Evolutionary conservation across 2,888 invertebrate genomes (phyloP).

Genomic region (Argyra leucocephala): DNA sequence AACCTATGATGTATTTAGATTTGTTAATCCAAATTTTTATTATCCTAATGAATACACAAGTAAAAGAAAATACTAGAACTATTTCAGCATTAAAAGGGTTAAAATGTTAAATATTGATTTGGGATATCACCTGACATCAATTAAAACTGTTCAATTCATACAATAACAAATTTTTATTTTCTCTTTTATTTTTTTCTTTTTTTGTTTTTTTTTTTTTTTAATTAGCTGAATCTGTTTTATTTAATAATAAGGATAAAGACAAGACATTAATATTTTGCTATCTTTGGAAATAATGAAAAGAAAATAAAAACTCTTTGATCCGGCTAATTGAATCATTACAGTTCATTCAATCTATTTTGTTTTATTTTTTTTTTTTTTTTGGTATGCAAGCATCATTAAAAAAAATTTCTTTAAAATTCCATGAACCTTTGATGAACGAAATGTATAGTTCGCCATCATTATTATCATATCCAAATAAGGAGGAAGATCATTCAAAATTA

Average conservation of each 20-base stretch:
- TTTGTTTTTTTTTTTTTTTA: too few relatives aligned
- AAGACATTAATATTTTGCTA: too few relatives aligned
- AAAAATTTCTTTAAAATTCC: background rate
- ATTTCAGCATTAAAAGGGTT: too few relatives aligned
- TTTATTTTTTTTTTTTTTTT: background rate
- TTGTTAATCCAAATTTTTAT: too few relatives aligned
- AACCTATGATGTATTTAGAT: too few relatives aligned
- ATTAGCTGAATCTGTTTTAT: conserved; percentile 1
- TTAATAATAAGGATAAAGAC: background rate
- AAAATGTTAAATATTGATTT: too few relatives aligned
- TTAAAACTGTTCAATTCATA: background rate
- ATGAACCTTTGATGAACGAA: background rate
- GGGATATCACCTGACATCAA: background rate
- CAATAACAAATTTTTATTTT: too few relatives aligned
- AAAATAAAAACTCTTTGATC: background rate
- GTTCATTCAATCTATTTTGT: background rate
- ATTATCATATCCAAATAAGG: background rate
- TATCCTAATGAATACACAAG: too few relatives aligned
- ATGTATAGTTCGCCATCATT: background rate
- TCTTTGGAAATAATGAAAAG: too few relatives aligned
- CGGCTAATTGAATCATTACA: background rate
- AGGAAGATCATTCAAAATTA: background rate
- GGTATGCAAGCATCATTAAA: background rate
- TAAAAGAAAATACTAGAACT: too few relatives aligned
- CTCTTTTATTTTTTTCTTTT: too few relatives aligned